These are phyloP conservation scores for Oreocharis arfaki DNA, from an alignment of 2,113 vertebrate genomes.

Conservation along the genomic window DNA sequence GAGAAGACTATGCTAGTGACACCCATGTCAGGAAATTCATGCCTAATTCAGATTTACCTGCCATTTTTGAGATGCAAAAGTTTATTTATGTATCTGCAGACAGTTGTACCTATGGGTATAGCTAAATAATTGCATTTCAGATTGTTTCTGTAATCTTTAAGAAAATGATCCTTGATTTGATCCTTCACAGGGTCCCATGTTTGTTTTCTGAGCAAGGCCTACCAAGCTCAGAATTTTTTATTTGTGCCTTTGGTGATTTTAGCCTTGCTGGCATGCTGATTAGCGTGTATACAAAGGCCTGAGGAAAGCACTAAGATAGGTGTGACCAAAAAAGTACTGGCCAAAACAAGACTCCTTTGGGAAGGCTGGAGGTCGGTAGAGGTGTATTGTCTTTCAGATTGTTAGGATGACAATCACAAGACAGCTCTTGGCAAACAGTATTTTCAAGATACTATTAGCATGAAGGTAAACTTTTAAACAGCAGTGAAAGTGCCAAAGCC, in stretches of 20 bases:
- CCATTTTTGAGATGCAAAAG: neutral
- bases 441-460: neutral
- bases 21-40: neutral
- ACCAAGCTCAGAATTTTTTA: neutral
- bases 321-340: neutral
- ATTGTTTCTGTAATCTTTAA: neutral
- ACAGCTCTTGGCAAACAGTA: neutral
- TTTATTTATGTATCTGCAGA: neutral
- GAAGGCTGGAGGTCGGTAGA: neutral
- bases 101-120: neutral
- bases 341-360: neutral
- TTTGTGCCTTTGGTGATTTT: neutral
- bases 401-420: neutral
- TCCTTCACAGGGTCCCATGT: neutral
- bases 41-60: neutral
- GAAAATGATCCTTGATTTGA: neutral
- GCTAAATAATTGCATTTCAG: neutral
- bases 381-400: neutral
- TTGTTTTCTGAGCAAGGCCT: neutral
- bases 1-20: neutral
- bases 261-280: neutral
- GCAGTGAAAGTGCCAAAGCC: neutral
- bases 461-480: neutral
- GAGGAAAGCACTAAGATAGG: neutral
- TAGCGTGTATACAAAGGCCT: neutral